These are phyloP conservation scores for Eclectus roratus DNA, from an alignment of 2,113 vertebrate genomes.

Conservation along the genomic window DNA sequence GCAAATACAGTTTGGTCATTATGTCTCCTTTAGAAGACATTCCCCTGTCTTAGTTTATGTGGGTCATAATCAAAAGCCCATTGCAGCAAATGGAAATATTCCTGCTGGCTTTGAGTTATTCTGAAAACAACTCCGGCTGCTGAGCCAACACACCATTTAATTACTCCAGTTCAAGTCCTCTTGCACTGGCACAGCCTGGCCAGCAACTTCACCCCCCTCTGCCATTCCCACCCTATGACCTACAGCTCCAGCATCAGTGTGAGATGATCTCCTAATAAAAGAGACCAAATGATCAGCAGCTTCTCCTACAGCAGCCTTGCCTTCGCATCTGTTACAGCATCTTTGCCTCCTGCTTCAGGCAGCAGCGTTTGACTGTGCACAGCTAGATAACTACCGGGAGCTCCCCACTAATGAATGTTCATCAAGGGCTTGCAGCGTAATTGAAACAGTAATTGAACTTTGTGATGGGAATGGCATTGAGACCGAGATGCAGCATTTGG, in stretches of 20 bases:
- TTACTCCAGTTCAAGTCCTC: background rate
- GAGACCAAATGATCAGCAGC: background rate
- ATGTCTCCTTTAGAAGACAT: background rate
- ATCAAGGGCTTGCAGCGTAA: slow-evolving; percentile 8
- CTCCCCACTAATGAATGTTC: slow-evolving; percentile 17
- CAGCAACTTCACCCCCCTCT: background rate
- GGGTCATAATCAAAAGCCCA: background rate
- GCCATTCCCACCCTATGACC: background rate
- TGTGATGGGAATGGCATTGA: background rate
- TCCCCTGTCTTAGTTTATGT: background rate
- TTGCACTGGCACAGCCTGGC: rapidly evolving
- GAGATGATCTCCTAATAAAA: background rate
- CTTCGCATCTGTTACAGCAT: slow-evolving; percentile 4
- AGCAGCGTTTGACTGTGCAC: background rate
- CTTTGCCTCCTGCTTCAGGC: slow-evolving; percentile 7
- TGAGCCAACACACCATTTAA: background rate
- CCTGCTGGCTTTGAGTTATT: background rate
- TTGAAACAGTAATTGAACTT: slow-evolving; percentile 40
- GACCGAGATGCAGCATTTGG: background rate
- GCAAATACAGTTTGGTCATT: background rate
- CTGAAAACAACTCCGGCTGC: background rate
- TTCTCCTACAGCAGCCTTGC: background rate
- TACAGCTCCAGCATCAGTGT: background rate
- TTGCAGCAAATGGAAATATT: background rate
- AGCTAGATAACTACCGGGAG: background rate